Evolutionary conservation across 2,797 vertebrate genomes (phyloP), one percentile per base, ranked within the genome.

Genomic region (Toxotes lorentzi): DNA sequence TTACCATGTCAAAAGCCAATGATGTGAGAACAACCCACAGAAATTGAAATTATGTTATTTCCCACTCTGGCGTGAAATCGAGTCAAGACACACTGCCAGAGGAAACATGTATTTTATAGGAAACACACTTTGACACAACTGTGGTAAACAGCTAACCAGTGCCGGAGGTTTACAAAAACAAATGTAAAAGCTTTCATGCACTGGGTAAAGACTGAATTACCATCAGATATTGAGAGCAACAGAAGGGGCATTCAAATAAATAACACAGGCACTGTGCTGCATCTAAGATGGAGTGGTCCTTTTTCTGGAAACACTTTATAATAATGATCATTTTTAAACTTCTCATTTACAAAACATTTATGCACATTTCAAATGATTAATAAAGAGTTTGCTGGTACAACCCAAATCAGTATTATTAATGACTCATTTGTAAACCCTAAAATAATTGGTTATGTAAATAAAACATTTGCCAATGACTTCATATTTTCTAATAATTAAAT

Each of bases 61-160:
- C 72, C 70, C 81, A 75, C 34, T 24, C 45, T 76, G 86, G n/a
- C 47, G 35, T 88, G 82, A 88, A 90, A 90, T 91, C 19, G 70
- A 83, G 38, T 62, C 63, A 73, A 81, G 69, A 56, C 61, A 41
- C 59, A 70, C 41, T 27, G 84, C 86, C 84, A 68, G 79, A 79
- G 84, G 86, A 88, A 82, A 85, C 60, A 38, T 83, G 78, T 66
- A 74, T 73, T 91, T 83, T 65, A 78, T 57, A 61, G 77, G 73
- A 77, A 86, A 73, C 73, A 12, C 70, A 71, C 78, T 85, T 66
- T 86, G 82, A 87, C 67, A 81, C 70, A 50, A 24, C 68, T 60
- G 73, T 62, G 73, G 76, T 81, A 87, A 92, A 86, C 72, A 67
- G 45, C 76, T 59, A 30, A 73, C 62, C 64, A 19, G 30, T 38